Conservation (phyloP, 1,140 invertebrate genomes). For the Cydia amplana region DNA sequence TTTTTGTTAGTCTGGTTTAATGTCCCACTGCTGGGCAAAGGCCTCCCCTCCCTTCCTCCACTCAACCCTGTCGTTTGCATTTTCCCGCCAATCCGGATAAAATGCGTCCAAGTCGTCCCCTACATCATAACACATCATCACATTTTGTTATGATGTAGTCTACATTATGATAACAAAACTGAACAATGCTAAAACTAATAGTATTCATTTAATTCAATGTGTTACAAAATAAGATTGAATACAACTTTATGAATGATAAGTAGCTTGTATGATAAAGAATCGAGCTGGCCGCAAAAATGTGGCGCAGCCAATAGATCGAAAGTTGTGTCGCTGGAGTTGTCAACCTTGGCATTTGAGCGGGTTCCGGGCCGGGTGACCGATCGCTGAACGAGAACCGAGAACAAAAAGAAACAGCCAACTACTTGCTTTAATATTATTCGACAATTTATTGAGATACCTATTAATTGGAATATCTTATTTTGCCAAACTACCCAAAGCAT, state of each 20-base stretch:
- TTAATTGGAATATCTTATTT: neutral
- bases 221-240: neutral
- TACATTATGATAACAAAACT: neutral
- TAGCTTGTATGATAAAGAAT: constrained; percentile 20
- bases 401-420: constrained; percentile 34
- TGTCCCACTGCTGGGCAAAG: too few species aligned
- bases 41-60: too few species aligned
- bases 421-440: constrained; percentile 7
- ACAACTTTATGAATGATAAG: constrained; percentile 1
- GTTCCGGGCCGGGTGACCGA: constrained; percentile 67
- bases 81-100: too few species aligned
- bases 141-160: too few species aligned
- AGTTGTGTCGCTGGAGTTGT: constrained; percentile 77
- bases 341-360: constrained; percentile 78
- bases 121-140: too few species aligned
- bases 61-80: too few species aligned
- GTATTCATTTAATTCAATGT: neutral
- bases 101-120: too few species aligned
- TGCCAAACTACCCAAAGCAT: neutral
- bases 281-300: constrained; percentile 75
- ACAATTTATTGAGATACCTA: neutral
- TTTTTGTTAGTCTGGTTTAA: too few species aligned
- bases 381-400: constrained; percentile 45
- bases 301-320: constrained; percentile 71
- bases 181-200: neutral